Percentiles rank a stretch among this genome's conserved stretches.
Conservation (phyloP, 1,140 invertebrate genomes). For the Drosophila ananassae region DNA sequence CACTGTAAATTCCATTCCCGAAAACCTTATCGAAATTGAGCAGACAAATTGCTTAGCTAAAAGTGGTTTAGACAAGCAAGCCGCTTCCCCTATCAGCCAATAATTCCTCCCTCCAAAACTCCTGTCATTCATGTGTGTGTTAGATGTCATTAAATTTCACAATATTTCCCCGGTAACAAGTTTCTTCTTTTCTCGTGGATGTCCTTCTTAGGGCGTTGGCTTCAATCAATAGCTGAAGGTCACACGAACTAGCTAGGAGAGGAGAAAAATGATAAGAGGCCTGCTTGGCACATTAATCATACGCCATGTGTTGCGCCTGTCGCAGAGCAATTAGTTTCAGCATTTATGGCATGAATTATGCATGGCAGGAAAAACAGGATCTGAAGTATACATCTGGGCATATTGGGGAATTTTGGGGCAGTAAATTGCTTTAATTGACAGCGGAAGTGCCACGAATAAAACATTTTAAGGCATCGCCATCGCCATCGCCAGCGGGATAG, state of each 20-base stretch:
- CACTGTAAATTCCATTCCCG: background rate
- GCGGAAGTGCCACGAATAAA: slow-evolving; percentile 63
- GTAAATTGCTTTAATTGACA: slow-evolving; percentile 74
- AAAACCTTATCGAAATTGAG: slow-evolving; percentile 23
- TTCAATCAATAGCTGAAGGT: slow-evolving; percentile 76
- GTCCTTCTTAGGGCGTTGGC: slow-evolving; percentile 53
- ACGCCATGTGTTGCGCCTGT: slow-evolving; percentile 70
- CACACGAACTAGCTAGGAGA: slow-evolving; percentile 21
- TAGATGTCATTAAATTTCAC: slow-evolving; percentile 34
- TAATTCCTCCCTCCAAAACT: slow-evolving; percentile 16
- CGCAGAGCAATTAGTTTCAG: slow-evolving; percentile 47
- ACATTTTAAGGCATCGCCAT: slow-evolving; percentile 47
- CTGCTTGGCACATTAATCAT: slow-evolving; percentile 67
- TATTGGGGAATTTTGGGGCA: slow-evolving; percentile 36
- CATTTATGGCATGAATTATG: slow-evolving; percentile 39
- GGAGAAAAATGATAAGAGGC: slow-evolving; percentile 53
- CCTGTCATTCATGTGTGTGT: slow-evolving; percentile 14
- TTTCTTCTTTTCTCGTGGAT: slow-evolving; percentile 5
- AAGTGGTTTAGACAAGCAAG: slow-evolving; percentile 27
- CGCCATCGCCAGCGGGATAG: slow-evolving; percentile 18
- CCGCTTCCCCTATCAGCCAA: background rate
- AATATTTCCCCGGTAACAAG: slow-evolving; percentile 28
- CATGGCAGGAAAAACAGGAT: slow-evolving; percentile 9
- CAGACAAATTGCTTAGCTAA: slow-evolving; percentile 43
- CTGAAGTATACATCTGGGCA: slow-evolving; percentile 39